These are phyloP conservation scores for Rhyacophila brunnea DNA, from an alignment of 1,140 invertebrate genomes.

Conservation along the genomic window DNA sequence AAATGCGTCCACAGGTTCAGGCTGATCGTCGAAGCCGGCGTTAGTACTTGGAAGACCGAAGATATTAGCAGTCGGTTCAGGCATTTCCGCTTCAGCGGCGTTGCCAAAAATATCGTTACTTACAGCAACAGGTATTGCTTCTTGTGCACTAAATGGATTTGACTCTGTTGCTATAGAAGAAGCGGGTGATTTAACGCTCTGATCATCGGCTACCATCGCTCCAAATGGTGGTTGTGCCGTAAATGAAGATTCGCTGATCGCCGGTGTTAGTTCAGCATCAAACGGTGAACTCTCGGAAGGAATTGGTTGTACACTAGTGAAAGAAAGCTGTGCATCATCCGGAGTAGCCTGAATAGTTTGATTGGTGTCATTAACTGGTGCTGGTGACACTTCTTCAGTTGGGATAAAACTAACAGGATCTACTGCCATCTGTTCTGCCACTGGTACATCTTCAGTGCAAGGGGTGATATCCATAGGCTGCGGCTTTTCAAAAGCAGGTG, in stretches of 20 bases:
- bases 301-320: slow-evolving; percentile 4
- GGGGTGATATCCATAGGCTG: slow-evolving; percentile 28
- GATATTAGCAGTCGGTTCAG: slow-evolving; percentile 4
- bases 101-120: slow-evolving; percentile 7
- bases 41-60: slow-evolving; percentile 15
- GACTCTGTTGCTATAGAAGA: slow-evolving; percentile 12
- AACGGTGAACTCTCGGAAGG: not conserved
- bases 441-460: slow-evolving; percentile 40
- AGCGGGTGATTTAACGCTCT: not conserved
- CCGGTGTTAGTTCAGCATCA: not conserved
- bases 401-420: slow-evolving; percentile 24
- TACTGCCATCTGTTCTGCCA: slow-evolving; percentile 38
- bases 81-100: not conserved
- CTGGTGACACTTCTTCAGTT: slow-evolving; percentile 7
- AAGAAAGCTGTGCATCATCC: slow-evolving; percentile 9
- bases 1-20: not conserved
- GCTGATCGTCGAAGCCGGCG: slow-evolving; percentile 1
- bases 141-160: slow-evolving; percentile 24
- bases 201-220: not conserved
- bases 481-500: slow-evolving; percentile 14
- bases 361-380: slow-evolving; percentile 19
- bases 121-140: not conserved
- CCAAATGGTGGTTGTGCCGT: slow-evolving; percentile 1
- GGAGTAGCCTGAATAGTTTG: slow-evolving; percentile 32
- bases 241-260: slow-evolving; percentile 17